Base-by-base conservation (phyloP, 1,140 invertebrate species). In the Cotesia glomerata region DNA sequence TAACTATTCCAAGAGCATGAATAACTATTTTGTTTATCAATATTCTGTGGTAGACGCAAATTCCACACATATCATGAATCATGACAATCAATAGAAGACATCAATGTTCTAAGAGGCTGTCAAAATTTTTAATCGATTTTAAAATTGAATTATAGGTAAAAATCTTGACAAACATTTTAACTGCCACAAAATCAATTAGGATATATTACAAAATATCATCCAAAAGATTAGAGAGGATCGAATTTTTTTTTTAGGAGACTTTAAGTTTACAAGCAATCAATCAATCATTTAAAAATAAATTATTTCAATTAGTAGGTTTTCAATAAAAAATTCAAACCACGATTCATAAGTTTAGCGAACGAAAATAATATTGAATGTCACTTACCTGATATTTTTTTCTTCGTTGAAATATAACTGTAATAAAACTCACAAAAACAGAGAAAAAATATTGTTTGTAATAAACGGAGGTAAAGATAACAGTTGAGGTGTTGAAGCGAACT, bases 21-120 rank as follows among this genome's bases (percentile, higher is more conserved):
- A 13, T 65, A 65, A 51, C 7, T 39, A 65, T 65, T 65, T 65
- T 36, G 63, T 65, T 65, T 65, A 39, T 65, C 63, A 18, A 65
- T 65, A 52, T 65, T 65, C 35, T 65, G 63, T 39, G 14, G 63
- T 45, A 36, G 45, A 39, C 18, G 63, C 63, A 52, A 14, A 63
- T 16, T 4, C 26, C n/a, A 36, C 35, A 0, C 3, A 26, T 26
- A n/a, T 35, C 36, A 45, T 51, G 39, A 14, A 65, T 65, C 45
- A 65, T 65, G 61, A 63, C 26, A 26, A 26, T 26, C 16, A 13
- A n/a, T n/a, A 26, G 9, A 63, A 14, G 35, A 52, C 32, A 39
- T n/a, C 13, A 51, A 51, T 51, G 36, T 18, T 51, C 39, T 16
- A 14, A 65, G 45, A 18, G 51, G 34, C 51, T 51, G n/a, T 18